Evolutionary conservation across 2,888 invertebrate species (phyloP).

Genomic region (Aspidiotus destructor): DNA sequence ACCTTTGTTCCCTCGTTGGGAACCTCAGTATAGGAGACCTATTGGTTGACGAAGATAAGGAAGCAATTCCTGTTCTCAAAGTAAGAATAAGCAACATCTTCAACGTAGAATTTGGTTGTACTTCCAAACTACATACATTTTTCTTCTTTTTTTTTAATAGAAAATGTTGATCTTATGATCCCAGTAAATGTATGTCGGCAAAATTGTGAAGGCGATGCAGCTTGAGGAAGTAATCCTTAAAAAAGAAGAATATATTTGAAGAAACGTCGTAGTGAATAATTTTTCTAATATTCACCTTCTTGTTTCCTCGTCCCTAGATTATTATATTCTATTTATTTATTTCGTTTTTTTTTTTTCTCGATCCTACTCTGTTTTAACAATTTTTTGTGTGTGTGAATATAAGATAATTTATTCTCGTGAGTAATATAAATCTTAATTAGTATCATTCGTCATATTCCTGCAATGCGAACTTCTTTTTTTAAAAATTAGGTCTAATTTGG

Average conservation of each 20-base stretch:
- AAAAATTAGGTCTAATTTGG: too few relatives aligned
- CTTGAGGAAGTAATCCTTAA: conserved; percentile 22
- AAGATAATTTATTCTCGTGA: too few relatives aligned
- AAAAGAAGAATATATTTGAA: conserved; percentile 28
- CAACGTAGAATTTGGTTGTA: not conserved
- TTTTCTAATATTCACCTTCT: too few relatives aligned
- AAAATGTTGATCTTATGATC: conserved; percentile 87
- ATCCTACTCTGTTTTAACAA: not conserved
- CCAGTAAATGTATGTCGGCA: conserved; percentile 77
- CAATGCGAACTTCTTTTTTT: too few relatives aligned
- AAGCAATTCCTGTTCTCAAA: conserved; percentile 49
- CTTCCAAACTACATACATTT: not conserved
- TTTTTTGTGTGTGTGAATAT: too few relatives aligned
- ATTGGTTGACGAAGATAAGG: conserved; percentile 62
- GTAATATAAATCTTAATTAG: too few relatives aligned
- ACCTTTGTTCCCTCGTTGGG: conserved; percentile 90
- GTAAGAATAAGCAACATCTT: conserved; percentile 3
- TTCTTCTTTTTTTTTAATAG: conserved; percentile 43
- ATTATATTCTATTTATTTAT: too few relatives aligned
- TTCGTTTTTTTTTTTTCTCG: too few relatives aligned
- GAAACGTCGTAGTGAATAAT: conserved; percentile 17
- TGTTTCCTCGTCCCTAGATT: not conserved
- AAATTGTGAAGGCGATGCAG: conserved; percentile 39
- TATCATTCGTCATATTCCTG: too few relatives aligned
- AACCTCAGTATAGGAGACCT: conserved; percentile 61